A percentile compares a stretch with the other conserved stretches of the same genome.
Evolutionary conservation across 1,140 invertebrate genomes (phyloP).

Genomic region (Eriosoma lanigerum): DNA sequence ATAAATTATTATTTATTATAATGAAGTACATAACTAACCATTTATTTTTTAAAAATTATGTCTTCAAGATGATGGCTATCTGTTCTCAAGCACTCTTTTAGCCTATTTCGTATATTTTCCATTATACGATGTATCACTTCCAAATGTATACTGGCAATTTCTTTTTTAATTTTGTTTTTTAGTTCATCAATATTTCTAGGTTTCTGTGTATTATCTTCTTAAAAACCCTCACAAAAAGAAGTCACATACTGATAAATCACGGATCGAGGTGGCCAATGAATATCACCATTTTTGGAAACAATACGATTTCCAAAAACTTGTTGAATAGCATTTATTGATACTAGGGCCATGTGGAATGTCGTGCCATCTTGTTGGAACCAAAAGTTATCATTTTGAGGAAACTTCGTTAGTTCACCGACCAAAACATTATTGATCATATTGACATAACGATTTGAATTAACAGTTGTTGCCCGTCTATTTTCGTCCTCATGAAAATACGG

Average conservation of each 20-base stretch:
- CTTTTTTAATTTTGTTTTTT: neutral
- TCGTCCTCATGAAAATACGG: constrained; percentile 12
- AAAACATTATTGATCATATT: neutral
- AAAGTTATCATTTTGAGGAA: too few relatives aligned
- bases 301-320: neutral
- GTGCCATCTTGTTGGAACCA: too few relatives aligned
- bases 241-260: constrained; percentile 2
- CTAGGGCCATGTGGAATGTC: too few relatives aligned
- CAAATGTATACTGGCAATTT: neutral
- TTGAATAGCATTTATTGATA: too few relatives aligned
- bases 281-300: constrained; percentile 16
- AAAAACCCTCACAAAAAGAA: neutral
- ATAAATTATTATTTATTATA: too few relatives aligned
- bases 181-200: neutral
- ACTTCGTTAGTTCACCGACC: too few relatives aligned
- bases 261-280: constrained; percentile 1
- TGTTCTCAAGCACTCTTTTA: neutral
- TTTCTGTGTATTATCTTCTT: constrained; percentile 4
- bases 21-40: neutral
- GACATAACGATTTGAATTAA: constrained; percentile 15
- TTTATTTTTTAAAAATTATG: neutral
- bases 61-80: neutral
- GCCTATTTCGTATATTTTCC: neutral
- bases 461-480: neutral
- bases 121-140: neutral